Evolutionary conservation across 2,113 vertebrate genomes (phyloP).

Genomic region (Irena cyanogastra): DNA sequence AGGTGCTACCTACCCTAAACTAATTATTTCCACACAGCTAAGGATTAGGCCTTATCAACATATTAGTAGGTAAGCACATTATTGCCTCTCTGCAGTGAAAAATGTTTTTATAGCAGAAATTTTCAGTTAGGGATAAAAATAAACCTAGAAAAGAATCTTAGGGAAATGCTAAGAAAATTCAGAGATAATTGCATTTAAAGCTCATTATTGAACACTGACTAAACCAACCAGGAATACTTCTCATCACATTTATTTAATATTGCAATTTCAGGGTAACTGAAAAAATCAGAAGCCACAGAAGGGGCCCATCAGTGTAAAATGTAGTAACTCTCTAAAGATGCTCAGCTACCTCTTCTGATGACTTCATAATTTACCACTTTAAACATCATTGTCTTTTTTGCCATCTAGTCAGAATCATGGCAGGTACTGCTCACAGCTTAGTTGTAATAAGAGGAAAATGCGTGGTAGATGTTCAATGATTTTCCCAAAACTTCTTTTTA

Average conservation of each 20-base stretch:
- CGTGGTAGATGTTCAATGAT: not conserved
- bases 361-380: not conserved
- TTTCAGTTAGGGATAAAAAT: slow-evolving; percentile 26
- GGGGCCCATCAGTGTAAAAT: not conserved
- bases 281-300: not conserved
- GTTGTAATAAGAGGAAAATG: not conserved
- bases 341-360: not conserved
- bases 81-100: not conserved
- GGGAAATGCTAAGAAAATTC: not conserved
- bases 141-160: not conserved
- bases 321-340: not conserved
- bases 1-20: not conserved
- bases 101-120: not conserved
- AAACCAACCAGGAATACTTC: slow-evolving; percentile 39
- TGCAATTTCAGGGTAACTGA: slow-evolving; percentile 7
- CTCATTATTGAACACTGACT: slow-evolving; percentile 26
- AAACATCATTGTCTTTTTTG: not conserved
- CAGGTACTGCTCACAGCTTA: not conserved
- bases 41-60: not conserved
- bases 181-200: slow-evolving; percentile 30
- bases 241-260: slow-evolving; percentile 36
- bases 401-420: not conserved
- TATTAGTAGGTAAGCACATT: not conserved
- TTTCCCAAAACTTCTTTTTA: not conserved
- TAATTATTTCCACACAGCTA: not conserved